phyloP scores from a whole-genome alignment of 2,888 invertebrate species.

The Acanthacorydalis orientalis region DNA sequence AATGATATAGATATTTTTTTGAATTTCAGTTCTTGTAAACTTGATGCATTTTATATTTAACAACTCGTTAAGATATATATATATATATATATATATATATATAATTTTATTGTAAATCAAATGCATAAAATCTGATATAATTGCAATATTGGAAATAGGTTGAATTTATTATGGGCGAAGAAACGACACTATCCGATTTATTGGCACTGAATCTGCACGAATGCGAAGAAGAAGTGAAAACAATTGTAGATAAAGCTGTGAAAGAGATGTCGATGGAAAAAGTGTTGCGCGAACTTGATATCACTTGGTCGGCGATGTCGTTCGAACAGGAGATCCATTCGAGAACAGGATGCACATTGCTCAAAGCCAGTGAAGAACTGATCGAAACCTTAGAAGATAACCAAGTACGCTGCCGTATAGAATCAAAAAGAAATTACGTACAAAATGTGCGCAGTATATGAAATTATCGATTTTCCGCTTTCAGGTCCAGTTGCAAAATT shows the following conservation, averaged over 20 bases:
- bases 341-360: slow-evolving; percentile 69
- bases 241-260: slow-evolving; percentile 94
- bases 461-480: slow-evolving; percentile 7
- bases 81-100: too few species aligned
- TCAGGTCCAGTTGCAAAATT: slow-evolving; percentile 83
- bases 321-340: slow-evolving; percentile 80
- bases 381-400: slow-evolving; percentile 96
- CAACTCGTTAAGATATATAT: not conserved
- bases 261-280: slow-evolving; percentile 99
- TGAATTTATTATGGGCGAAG: slow-evolving; percentile 82
- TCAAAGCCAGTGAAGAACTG: slow-evolving; percentile 85
- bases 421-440: not conserved
- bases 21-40: not conserved
- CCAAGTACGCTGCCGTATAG: slow-evolving; percentile 41
- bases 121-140: not conserved
- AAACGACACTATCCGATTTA: slow-evolving; percentile 82
- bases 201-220: slow-evolving; percentile 85
- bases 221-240: slow-evolving; percentile 93
- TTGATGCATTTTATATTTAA: not conserved
- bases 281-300: slow-evolving; percentile 71
- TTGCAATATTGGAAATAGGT: slow-evolving; percentile 39
- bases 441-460: not conserved
- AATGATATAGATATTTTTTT: not conserved
- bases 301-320: slow-evolving; percentile 86
- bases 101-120: not conserved